Conservation (phyloP, 2,113 vertebrate genomes). For the Eurystomus gularis region DNA sequence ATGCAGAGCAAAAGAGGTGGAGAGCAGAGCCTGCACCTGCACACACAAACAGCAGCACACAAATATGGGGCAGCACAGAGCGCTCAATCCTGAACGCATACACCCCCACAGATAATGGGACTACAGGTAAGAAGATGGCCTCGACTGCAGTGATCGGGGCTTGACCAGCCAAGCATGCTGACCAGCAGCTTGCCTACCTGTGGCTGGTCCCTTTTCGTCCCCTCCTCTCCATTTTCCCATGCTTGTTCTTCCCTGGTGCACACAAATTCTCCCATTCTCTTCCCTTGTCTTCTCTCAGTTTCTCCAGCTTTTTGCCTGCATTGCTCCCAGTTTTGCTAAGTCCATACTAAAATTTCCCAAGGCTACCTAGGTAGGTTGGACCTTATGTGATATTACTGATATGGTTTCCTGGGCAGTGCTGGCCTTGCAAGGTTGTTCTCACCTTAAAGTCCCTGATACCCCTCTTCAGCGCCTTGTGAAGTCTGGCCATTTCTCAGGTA, state of each 20-base stretch:
- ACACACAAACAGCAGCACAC: background rate
- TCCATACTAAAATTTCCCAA: background rate
- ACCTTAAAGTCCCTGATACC: background rate
- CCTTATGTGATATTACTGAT: background rate
- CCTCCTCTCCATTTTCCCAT: background rate
- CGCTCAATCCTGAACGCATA: background rate
- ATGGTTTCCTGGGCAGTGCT: background rate
- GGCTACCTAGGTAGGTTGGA: background rate
- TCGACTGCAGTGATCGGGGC: fast-evolving
- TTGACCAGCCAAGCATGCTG: background rate
- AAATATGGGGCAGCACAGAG: background rate
- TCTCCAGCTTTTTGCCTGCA: background rate
- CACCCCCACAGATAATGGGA: background rate
- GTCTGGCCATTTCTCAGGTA: background rate
- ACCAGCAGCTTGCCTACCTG: background rate
- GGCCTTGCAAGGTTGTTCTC: background rate
- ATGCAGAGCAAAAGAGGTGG: background rate
- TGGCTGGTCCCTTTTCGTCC: background rate
- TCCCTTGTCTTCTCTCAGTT: background rate
- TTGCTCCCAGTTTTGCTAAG: background rate
- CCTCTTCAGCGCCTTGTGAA: background rate
- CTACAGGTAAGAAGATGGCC: background rate
- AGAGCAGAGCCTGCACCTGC: background rate
- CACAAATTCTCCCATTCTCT: background rate
- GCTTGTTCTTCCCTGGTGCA: background rate